phyloP scores from a whole-genome alignment of 2,888 invertebrate genomes.

The Archips crataeganus region DNA sequence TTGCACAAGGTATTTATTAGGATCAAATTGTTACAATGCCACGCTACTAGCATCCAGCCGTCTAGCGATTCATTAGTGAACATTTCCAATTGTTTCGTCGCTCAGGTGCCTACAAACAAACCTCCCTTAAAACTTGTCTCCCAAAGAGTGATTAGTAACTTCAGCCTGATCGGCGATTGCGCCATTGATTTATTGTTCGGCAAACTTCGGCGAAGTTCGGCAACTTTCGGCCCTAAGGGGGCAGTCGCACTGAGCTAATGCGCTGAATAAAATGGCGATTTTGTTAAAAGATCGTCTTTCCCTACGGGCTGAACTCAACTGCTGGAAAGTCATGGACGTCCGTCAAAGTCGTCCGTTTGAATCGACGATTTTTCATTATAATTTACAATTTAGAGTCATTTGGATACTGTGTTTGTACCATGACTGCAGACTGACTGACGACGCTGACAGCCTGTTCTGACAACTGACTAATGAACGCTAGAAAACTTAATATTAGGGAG shows the following conservation, averaged over 20 bases:
- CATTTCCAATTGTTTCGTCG: conserved; percentile 3
- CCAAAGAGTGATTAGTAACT: conserved; percentile 77
- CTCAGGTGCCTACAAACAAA: conserved; percentile 21
- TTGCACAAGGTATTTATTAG: too few relatives aligned
- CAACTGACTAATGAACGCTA: too few relatives aligned
- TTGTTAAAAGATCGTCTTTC: conserved; percentile 3
- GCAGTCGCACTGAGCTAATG: conserved; percentile 55
- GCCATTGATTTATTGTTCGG: conserved; percentile 82
- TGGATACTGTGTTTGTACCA: too few relatives aligned
- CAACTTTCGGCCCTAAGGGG: conserved; percentile 56
- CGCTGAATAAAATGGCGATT: conserved; percentile 32
- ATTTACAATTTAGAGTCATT: not conserved
- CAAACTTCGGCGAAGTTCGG: conserved; percentile 53
- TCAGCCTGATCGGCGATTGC: conserved; percentile 78
- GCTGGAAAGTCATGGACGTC: not conserved
- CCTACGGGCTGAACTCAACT: not conserved
- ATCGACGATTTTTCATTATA: not conserved
- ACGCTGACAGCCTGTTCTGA: too few relatives aligned
- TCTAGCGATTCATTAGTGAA: not conserved
- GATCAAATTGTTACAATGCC: too few relatives aligned
- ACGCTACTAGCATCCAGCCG: not conserved
- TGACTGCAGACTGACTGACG: too few relatives aligned
- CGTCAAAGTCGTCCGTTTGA: not conserved
- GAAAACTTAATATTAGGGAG: too few relatives aligned
- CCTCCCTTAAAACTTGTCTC: conserved; percentile 55